These are phyloP conservation scores for Magallana gigas DNA, from an alignment of 1,140 invertebrate species.

Conservation along the genomic window DNA sequence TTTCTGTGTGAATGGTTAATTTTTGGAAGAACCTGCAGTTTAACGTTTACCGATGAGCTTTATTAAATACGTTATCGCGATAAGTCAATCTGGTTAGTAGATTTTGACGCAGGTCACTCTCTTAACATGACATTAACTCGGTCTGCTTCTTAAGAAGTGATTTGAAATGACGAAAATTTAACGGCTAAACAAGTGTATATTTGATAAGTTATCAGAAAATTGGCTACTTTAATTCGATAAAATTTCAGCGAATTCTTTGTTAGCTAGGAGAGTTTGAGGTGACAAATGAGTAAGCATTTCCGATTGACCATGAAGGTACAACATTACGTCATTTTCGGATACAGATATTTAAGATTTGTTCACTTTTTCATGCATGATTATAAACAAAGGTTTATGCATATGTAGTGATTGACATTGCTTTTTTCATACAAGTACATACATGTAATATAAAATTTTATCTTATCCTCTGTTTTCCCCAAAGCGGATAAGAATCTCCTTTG, in stretches of 20 bases:
- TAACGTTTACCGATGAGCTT: neutral
- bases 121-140: neutral
- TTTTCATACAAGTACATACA: too few relatives aligned
- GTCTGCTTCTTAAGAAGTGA: conserved; percentile 12
- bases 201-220: conserved; percentile 22
- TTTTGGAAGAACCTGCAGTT: too few relatives aligned
- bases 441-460: too few relatives aligned
- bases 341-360: too few relatives aligned
- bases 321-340: too few relatives aligned
- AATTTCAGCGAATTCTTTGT: neutral
- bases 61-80: neutral
- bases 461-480: neutral
- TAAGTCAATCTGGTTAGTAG: neutral
- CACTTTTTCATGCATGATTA: too few relatives aligned
- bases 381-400: too few relatives aligned
- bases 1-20: too few relatives aligned
- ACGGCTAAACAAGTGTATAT: neutral
- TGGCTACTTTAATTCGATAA: conserved; percentile 20
- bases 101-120: neutral
- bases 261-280: neutral
- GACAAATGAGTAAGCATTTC: neutral
- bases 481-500: neutral
- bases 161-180: neutral
- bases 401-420: too few relatives aligned
- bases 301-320: too few relatives aligned